Evolutionary conservation across 2,113 vertebrate species (phyloP).

Genomic region (Hystrix brachyura): DNA sequence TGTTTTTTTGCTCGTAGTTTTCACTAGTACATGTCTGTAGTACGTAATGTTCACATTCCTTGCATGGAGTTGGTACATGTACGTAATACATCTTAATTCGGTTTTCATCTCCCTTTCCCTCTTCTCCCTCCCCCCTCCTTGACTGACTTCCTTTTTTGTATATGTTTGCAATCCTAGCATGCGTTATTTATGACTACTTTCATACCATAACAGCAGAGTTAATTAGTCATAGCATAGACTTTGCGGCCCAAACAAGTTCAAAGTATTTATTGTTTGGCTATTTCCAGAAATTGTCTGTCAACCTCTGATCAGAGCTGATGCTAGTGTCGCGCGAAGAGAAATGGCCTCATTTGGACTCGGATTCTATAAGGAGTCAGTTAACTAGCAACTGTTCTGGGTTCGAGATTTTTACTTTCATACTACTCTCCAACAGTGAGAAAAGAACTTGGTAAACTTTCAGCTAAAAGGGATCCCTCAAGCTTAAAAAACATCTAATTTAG

Average conservation of each 20-base stretch:
- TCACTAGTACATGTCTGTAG: neutral
- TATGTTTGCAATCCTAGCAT: neutral
- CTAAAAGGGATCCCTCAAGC: neutral
- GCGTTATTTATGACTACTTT: neutral
- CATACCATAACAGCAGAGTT: neutral
- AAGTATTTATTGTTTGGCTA: neutral
- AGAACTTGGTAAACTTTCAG: neutral
- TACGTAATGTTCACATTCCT: neutral
- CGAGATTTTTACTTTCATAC: neutral
- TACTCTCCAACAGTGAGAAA: neutral
- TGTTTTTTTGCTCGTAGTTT: slow-evolving; percentile 10
- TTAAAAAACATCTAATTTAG: neutral
- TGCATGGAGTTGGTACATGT: neutral
- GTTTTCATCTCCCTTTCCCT: neutral
- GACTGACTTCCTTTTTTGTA: neutral
- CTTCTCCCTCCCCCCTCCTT: neutral
- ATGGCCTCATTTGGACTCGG: neutral
- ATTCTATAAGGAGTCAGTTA: neutral
- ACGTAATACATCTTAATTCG: neutral
- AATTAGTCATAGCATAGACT: neutral
- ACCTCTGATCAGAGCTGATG: neutral
- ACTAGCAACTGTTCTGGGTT: neutral
- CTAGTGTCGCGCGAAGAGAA: neutral
- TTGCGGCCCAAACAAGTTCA: neutral
- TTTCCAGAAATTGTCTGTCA: neutral